Evolutionary conservation across 1,140 invertebrate species (phyloP).

Genomic region (Capitella teleta): DNA sequence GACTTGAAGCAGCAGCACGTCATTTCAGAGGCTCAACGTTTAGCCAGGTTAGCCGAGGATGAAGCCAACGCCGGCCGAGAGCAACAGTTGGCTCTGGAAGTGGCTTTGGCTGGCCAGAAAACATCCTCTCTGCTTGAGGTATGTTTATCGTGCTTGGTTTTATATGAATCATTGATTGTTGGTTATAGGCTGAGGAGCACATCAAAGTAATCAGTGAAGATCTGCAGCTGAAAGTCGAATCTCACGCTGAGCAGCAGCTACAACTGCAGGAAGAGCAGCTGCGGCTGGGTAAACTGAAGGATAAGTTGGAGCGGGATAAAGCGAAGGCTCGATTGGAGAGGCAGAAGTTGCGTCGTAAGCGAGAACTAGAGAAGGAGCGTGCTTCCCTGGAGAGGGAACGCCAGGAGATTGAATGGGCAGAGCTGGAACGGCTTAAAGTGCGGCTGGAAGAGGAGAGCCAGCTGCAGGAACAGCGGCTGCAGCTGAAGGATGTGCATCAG

Average conservation of each 20-base stretch:
- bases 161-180: no score
- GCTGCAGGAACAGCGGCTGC: not conserved
- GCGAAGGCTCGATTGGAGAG: not conserved
- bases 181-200: conserved; percentile 2
- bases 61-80: no score
- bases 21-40: no score
- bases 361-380: not conserved
- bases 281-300: not conserved
- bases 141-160: no score
- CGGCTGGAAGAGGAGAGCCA: not conserved
- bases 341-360: not conserved
- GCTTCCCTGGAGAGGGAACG: conserved; percentile 1
- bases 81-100: no score
- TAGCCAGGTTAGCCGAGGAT: no score
- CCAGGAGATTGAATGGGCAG: conserved; percentile 1
- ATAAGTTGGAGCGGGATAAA: not conserved
- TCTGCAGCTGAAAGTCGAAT: not conserved
- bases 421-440: not conserved
- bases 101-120: no score
- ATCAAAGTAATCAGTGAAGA: not conserved
- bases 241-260: not conserved
- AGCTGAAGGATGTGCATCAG: no score
- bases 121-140: no score
- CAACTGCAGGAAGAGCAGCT: not conserved
- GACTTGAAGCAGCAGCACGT: no score